A percentile compares a stretch with the other conserved stretches of the same genome.
Evolutionary conservation across 2,888 invertebrate species (phyloP).

Genomic region (Drosophila meridionalis): DNA sequence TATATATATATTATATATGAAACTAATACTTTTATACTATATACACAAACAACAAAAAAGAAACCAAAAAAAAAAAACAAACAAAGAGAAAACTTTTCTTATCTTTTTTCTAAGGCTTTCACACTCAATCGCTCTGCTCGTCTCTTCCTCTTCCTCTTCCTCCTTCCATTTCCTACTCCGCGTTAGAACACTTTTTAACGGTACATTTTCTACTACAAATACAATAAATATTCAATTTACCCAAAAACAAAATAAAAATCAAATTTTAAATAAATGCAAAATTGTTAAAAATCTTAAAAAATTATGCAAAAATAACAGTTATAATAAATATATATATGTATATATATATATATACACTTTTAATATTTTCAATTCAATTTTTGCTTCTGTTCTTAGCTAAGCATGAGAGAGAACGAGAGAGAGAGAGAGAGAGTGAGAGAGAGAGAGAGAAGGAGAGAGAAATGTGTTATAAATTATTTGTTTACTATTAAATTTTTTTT

Average conservation of each 20-base stretch:
- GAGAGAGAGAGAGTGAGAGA: neutral
- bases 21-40: constrained; percentile 74
- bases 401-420: neutral
- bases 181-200: constrained; percentile 56
- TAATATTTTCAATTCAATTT: constrained; percentile 3
- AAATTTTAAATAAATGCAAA: constrained; percentile 18
- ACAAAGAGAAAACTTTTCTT: constrained; percentile 31
- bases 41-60: constrained; percentile 47
- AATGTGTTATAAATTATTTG: constrained; percentile 24
- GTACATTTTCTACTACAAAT: constrained; percentile 71
- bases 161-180: neutral
- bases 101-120: constrained; percentile 46
- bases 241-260: constrained; percentile 9
- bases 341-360: constrained; percentile 7
- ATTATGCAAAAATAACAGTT: neutral
- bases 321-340: constrained; percentile 13
- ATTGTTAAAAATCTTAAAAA: constrained; percentile 20
- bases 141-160: neutral
- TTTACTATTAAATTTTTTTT: constrained; percentile 1
- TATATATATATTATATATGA: constrained; percentile 28
- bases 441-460: constrained; percentile 29
- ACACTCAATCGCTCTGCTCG: constrained; percentile 36
- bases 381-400: neutral
- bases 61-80: constrained; percentile 13
- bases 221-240: constrained; percentile 46